Evolutionary conservation across 64 coral and sea anemone genomes (phyloP), one percentile per base, ranked within the genome.

Genomic region (Pocillopora verrucosa): DNA sequence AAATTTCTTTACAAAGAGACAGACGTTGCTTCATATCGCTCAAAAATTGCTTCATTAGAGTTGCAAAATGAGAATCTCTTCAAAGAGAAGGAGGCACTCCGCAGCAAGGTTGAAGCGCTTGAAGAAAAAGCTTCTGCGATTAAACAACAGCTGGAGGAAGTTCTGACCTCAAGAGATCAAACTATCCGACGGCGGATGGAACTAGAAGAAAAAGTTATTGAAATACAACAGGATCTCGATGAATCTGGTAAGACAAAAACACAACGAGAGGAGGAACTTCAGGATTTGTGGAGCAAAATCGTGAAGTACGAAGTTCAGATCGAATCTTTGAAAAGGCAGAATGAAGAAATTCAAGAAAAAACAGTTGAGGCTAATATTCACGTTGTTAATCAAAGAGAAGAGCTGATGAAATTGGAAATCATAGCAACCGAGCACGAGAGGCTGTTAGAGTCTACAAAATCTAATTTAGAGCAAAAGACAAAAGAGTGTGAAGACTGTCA

Each of bases 401-500:
- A 85, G 11, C 61, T 85, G 37, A 70, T 85, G 63, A 85, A 85
- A 57, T 20, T 85, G 65, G 82, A 85, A 85, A 85, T 85, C 45
- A 13, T 12, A 51, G 82, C 82, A 57, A 85, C 82, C 1, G 82
- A 85, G 51, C 64, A 72, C 15, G 20, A 58, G 5, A 85, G 56
- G 20, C 25, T 85, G 37, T 13, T 41, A 72, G 38, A 72, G 10
- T 85, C 38, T 41, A 36, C 37, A 0, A 63, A 85, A 41, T 72
- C 41, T 19, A 36, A 72, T 19, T 72, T 85, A 36, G 65, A 72
- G 6, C 82, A 85, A 41, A 85, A 72, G 41, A 51, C 9, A 3
- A 85, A 85, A 45, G 65, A 72, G 38, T 24, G 24, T 15, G 82
- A 72, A 6, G 64, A 72, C 16, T 24, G 69, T 17, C 64, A 85